phyloP scores from a whole-genome alignment of 2,113 vertebrate genomes.

The Corythornis vintsioides region DNA sequence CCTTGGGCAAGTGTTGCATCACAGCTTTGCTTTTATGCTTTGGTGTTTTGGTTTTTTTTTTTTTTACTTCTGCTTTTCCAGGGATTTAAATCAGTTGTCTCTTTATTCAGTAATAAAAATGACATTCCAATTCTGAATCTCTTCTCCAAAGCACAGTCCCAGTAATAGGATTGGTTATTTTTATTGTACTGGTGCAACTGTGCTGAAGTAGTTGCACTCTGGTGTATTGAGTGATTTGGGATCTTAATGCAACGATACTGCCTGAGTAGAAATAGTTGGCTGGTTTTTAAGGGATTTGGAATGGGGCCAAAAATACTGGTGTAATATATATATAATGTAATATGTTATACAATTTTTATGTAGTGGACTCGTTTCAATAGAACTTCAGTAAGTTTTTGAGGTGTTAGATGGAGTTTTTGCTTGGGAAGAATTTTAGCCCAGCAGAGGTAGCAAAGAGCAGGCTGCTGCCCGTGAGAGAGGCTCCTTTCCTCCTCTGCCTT shows the following conservation, averaged over 20 bases:
- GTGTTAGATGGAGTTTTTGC: neutral
- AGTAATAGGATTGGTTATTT: slow-evolving; percentile 8
- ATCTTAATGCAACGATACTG: neutral
- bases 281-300: neutral
- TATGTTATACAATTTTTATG: neutral
- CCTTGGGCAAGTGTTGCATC: neutral
- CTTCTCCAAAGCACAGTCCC: neutral
- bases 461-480: neutral
- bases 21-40: neutral
- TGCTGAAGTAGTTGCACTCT: neutral
- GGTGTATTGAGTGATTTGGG: neutral
- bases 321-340: neutral
- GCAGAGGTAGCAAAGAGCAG: neutral
- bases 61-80: neutral
- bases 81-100: neutral
- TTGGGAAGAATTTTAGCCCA: neutral
- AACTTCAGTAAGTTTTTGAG: neutral
- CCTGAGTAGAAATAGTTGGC: neutral
- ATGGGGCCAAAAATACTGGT: neutral
- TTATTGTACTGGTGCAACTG: neutral
- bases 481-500: neutral
- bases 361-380: neutral
- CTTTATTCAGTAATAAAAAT: neutral
- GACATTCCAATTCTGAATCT: neutral
- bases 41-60: neutral